Evolutionary conservation across 1,140 invertebrate species (phyloP), one percentile per base, ranked within the genome.

Genomic region (Caenorhabditis remanei): DNA sequence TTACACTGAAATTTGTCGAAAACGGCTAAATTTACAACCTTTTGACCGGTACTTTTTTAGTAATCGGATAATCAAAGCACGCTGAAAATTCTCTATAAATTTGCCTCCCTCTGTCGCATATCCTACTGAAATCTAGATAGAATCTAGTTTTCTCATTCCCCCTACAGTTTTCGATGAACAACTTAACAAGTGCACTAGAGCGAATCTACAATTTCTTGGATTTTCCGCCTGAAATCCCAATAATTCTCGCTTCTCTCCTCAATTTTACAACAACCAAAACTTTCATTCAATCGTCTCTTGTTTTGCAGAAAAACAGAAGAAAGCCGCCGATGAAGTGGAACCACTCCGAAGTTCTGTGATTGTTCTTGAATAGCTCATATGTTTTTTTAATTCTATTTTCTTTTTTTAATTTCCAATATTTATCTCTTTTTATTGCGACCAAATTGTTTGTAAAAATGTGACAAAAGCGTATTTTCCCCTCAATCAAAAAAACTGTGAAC

Each of bases 221-320:
- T 50, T 50, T 79, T 79, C 46, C 71, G 40, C 46, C 40, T 41
- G 65, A 71, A 14, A 40, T 13, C 24, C 63, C 63, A 32, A 40
- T 40, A 19, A n/a, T 9, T 32, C 61, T 21, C 4, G 24, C n/a
- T 32, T 63, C 4, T 63, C 16, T 8, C 7, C 14, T 14, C 32
- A 32, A 11, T 9, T 41, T 40, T 6, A n/a, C 56, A n/a, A 8
- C 4, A n/a, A n/a, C 19, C 4, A 58, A 58, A 19, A 58, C 16
- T 8, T 58, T 82, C 41, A 1, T 24, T 14, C n/a, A n/a, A n/a
- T n/a, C n/a, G n/a, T n/a, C n/a, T 46, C 21, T 43, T 67, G n/a
- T 55, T 50, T 87, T 87, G n/a, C 79, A 87, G 86, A 87, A 84
- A 87, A 87, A 55, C 65, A 71, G 46, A 87, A 87, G 48, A 87